Base-by-base conservation (phyloP, 2,797 vertebrate genomes). In the Halcyon smyrnensis region DNA sequence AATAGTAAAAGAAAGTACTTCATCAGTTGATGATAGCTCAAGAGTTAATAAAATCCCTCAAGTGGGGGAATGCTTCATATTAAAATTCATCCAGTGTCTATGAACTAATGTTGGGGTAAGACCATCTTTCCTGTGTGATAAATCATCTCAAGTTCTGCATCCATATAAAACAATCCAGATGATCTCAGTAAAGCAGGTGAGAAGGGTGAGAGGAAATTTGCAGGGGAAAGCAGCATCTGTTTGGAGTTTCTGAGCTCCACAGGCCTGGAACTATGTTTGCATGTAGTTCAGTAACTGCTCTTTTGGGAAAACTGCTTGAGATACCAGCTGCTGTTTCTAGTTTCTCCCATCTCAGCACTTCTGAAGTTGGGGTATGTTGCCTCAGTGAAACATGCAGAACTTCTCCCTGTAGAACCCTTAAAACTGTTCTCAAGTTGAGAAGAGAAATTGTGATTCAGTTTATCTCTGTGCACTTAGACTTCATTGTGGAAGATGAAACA, bases 281-380 rank as follows among this genome's bases (percentile, higher is more conserved):
- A 25, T 56, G 28, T 56, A 48, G 70, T 79, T 87, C 68, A 57
- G 46, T 71, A 91, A 27, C n/a, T 75, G 46, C 23, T 89, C 76
- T 78, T 88, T 51, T 30, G 92, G 82, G 89, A 89, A 25, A 74
- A 63, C 56, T 41, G 65, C 59, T 62, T 78, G 53, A 92, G 41
- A 63, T 68, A 54, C 32, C 84, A 93, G 87, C 84, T 96, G 94
- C 76, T 76, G 62, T 60, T 82, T 54, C 65, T 67, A 27, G 48
- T 88, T 88, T 86, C 59, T 91, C 34, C 46, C 34, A 41, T 87
- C 60, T 96, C 89, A 77, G 75, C 95, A 77, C 39, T 79, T 84
- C 67, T 30, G 54, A 30, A 77, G 43, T 13, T 54, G 70, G 30
- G 32, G 2, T 73, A 7, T 74, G 39, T 70, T 94, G 27, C 34